A percentile compares a stretch with the other conserved stretches of the same genome.
These are phyloP conservation scores for Dinocampus coccinellae DNA, from an alignment of 2,888 invertebrate genomes.

Conservation along the genomic window DNA sequence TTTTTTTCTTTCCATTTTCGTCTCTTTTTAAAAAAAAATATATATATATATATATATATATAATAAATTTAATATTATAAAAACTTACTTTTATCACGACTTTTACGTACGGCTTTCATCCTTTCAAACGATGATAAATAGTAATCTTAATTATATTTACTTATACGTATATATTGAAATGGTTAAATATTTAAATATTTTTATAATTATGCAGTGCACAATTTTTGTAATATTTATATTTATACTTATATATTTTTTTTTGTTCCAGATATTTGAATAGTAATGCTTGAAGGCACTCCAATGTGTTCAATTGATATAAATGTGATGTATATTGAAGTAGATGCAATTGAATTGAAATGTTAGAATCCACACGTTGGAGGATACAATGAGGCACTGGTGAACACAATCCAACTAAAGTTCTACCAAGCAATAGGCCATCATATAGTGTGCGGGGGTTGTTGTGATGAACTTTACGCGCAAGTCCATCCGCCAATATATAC, in stretches of 20 bases:
- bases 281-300: not conserved
- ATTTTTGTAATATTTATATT: not conserved
- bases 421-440: not conserved
- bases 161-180: not conserved
- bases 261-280: not conserved
- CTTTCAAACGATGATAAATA: not conserved
- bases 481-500: not conserved
- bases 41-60: not conserved
- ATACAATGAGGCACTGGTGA: not conserved
- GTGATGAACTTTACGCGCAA: not conserved
- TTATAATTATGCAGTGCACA: not conserved
- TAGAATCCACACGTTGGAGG: not conserved
- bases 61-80: not conserved
- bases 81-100: slow-evolving; percentile 64
- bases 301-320: not conserved
- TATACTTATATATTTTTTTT: not conserved
- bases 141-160: not conserved
- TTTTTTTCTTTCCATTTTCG: slow-evolving; percentile 16
- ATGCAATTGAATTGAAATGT: not conserved
- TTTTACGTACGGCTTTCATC: slow-evolving; percentile 58
- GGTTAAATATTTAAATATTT: too few relatives aligned
- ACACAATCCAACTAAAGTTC: not conserved
- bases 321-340: too few relatives aligned
- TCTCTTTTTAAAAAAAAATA: slow-evolving; percentile 9
- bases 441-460: not conserved